These are phyloP conservation scores for Muscicapa striata DNA, from an alignment of 2,797 vertebrate genomes.

Conservation along the genomic window DNA sequence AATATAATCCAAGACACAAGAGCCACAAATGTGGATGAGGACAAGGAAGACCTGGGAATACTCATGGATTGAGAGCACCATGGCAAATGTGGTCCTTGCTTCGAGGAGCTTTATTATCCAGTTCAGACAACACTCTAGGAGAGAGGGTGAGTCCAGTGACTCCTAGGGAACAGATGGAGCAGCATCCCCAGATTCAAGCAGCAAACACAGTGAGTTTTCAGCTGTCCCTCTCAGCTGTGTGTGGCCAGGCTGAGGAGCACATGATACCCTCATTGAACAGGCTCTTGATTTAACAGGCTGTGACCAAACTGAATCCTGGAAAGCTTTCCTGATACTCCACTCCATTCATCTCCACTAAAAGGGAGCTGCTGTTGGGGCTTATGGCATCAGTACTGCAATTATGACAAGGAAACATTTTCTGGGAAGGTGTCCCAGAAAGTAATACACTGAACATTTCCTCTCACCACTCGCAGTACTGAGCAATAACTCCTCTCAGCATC, in stretches of 20 bases:
- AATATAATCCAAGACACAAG: not conserved
- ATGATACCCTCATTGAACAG: not conserved
- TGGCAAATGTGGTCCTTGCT: not conserved
- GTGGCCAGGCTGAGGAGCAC: not conserved
- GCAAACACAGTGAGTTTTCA: not conserved
- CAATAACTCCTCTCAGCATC: not conserved
- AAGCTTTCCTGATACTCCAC: not conserved
- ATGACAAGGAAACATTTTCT: not conserved
- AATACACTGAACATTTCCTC: not conserved
- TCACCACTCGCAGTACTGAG: not conserved
- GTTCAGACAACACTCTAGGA: not conserved
- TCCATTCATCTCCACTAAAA: not conserved
- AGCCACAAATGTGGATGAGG: not conserved
- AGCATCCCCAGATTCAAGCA: not conserved
- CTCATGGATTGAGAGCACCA: not conserved
- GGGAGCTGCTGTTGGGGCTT: not conserved
- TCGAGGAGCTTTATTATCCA: not conserved
- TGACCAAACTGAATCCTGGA: not conserved
- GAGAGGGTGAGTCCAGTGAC: accelerated
- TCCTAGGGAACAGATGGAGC: not conserved
- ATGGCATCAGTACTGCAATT: not conserved
- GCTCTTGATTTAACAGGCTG: not conserved
- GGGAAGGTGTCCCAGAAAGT: conserved; percentile 37
- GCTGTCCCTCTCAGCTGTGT: not conserved
- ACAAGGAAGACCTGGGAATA: not conserved